Evolutionary conservation across 1,140 invertebrate species (phyloP), one percentile per base, ranked within the genome.

Genomic region (Portunus trituberculatus): DNA sequence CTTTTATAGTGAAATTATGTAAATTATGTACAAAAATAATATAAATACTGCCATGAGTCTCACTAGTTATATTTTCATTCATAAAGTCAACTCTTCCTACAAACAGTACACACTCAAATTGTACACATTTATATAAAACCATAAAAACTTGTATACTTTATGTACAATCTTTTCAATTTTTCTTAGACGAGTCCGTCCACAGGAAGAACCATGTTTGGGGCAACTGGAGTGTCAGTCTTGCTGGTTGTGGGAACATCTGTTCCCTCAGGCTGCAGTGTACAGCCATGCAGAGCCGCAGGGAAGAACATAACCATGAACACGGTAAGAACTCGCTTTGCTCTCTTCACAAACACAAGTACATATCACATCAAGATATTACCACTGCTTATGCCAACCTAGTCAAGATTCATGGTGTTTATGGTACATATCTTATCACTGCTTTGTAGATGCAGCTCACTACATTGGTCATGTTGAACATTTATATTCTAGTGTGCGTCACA

Each of bases 61-160:
- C 67, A n/a, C 67, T 76, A 76, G 12, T 1, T 20, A 25, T 76
- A 20, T 76, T 8, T 7, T n/a, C 67, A 76, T 76, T n/a, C 67
- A 76, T 76, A 76, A 76, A 76, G n/a, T 20, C 67, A 76, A 76
- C 67, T 76, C 67, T 76, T 59, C 10, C 67, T 76, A 76, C 25
- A 76, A 20, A 76, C 16, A 76, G 67, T n/a, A 76, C 67, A 76
- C 67, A 76, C 52, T 20, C 52, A 59, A 59, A 20, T 76, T 76
- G 67, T 76, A 76, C 25, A 76, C 67, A 76, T 76, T 76, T 76
- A 76, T 76, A 76, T 76, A 76, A 76, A 76, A 76, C 67, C 67
- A n/a, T 76, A n/a, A n/a, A 76, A 76, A 76, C 67, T 76, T 20
- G 6, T 76, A 25, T 76, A n/a, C 25, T n/a, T n/a, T 76, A 76